Evolutionary conservation across 1,140 invertebrate genomes (phyloP).

Genomic region (Drosophila saltans): DNA sequence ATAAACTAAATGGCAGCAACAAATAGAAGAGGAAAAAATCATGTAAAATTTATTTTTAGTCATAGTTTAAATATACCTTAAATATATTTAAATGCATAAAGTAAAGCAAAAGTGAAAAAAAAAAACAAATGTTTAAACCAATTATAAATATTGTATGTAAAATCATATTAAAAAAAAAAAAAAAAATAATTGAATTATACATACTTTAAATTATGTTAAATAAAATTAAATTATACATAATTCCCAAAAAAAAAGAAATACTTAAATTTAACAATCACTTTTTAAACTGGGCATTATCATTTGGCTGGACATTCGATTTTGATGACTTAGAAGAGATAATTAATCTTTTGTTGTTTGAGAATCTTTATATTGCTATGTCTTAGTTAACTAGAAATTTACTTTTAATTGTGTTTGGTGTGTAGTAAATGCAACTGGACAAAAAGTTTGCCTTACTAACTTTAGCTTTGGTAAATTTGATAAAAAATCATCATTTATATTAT

Average conservation of each 20-base stretch:
- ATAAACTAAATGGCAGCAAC: constrained; percentile 42
- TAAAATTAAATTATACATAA: constrained; percentile 78
- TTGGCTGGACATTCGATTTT: no score
- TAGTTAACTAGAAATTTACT: no score
- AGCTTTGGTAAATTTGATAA: no score
- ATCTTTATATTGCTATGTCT: no score
- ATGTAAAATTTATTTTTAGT: constrained; percentile 79
- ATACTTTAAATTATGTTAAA: constrained; percentile 81
- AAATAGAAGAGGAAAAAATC: constrained; percentile 34
- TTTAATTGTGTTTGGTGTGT: no score
- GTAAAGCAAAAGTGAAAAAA: constrained; percentile 34
- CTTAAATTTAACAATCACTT: not conserved
- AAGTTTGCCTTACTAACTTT: no score
- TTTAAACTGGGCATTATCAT: not conserved
- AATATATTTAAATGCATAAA: constrained; percentile 80
- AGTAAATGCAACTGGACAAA: no score
- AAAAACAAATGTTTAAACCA: constrained; percentile 61
- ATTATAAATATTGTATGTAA: constrained; percentile 80
- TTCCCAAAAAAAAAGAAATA: not conserved
- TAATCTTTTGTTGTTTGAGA: no score
- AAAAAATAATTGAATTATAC: constrained; percentile 61
- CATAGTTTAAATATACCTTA: constrained; percentile 80
- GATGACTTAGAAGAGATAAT: no score
- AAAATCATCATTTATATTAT: no score
- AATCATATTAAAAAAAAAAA: constrained; percentile 63